Base-by-base conservation (phyloP, 2,797 vertebrate species). In the Moxostoma hubbsi region DNA sequence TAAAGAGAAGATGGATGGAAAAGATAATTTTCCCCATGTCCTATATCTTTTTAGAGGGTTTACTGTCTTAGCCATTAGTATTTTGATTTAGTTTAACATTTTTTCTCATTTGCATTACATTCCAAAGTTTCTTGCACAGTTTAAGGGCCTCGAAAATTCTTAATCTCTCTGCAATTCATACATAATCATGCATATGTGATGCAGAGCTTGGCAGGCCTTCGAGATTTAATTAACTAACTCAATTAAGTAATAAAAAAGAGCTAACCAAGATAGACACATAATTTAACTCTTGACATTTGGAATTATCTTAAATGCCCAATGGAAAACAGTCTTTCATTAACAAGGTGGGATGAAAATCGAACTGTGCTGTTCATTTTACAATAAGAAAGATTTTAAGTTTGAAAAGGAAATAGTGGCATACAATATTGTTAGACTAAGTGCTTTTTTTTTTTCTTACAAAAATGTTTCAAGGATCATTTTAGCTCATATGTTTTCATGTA, bases 171-270 rank as follows among this genome's bases (percentile, higher is more conserved):
- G 36, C 36, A 2, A 36, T 36, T 63, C 49, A 12, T 53, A 64
- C 57, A 64, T 49, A 45, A 16, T 5, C 9, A n/a, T 47, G 58
- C 49, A 71, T 79, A 59, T 67, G 73, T 73, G 51, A 72, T 58
- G 62, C 72, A 65, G 45, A 67, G 72, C 63, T 58, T 49, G 61
- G 5, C 73, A 73, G 73, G 45, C 66, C 65, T 59, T 78, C n/a
- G 9, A 68, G 58, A 83, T 82, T 64, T 46, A 76, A 75, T 84
- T 75, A 81, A 36, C 59, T 55, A 75, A 75, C 57, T 61, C 16
- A 75, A 66, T 82, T 64, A 75, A 45, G 59, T 47, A 64, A 59
- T 63, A 50, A 54, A 36, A 77, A 74, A 61, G 66, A 36, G 36
- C 70, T 79, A 79, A 73, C 50, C 16, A 69, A 63, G 65, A 79